Evolutionary conservation across 92 coral and sea anemone genomes (phyloP), one percentile per base, ranked within the genome.

Genomic region (Umimayanthus kanabou): DNA sequence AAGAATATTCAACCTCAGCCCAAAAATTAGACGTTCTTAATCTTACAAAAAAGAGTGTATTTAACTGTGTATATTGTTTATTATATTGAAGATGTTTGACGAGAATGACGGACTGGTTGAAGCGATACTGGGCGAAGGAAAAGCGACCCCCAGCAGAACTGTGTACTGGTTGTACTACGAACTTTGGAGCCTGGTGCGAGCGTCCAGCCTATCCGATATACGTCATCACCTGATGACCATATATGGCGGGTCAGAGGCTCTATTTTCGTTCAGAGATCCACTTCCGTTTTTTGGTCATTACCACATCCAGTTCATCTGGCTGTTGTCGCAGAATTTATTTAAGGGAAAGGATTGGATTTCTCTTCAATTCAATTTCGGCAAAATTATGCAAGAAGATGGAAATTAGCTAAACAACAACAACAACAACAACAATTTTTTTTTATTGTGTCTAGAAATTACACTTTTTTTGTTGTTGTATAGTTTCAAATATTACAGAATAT

Each of bases 131-230:
- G 77, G 77, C 45, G 47, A 73, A 37, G 40, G 47, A 25, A 73
- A 73, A 47, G 77, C 77, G 23, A 25, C 15, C 20, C 77, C 77
- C 9, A 73, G 23, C 77, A 37, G 77, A 73, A 73, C 77, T 6
- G 77, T 73, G 77, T 73, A 73, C 77, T 73, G 77, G 77, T 47
- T 73, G 77, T 73, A 73, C 77, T 37, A 73, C 43, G 77, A 73
- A n/a, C 39, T 73, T 40, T 73, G 77, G 77, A 20, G 47, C n/a
- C 43, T 73, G n/a, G 20, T 73, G 43, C 77, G 77, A 11, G 77
- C 47, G 10, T 28, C 40, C 1, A 73, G 77, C 77, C 43, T 73
- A 8, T 73, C 47, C 47, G 43, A 73, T 2, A 39, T 73, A 11
- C 40, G 47, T 30, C 43, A 73, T 22, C 77, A 73, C 77, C 1